Base-by-base conservation (phyloP, 1,140 invertebrate genomes). In the Drosophila sucinea region DNA sequence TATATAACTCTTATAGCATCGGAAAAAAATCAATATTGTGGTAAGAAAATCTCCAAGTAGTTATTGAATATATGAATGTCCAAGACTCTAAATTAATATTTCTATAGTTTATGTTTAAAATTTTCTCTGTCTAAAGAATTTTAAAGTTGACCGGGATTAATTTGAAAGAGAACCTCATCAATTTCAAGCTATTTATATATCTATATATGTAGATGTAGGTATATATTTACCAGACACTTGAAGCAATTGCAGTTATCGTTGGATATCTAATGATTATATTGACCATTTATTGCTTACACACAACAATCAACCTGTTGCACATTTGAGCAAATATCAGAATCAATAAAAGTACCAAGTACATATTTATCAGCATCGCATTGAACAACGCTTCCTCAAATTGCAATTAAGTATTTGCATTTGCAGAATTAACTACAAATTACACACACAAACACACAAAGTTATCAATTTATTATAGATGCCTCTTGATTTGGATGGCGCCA, bases 351-450 rank as follows among this genome's bases (percentile, higher is more conserved):
- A 7, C 3, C 1, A 25, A 51, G n/a, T 1, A 44, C n/a, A 25
- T 47, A 25, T 27, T 51, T 51, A 27, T 27, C n/a, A 1, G 2
- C 3, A 23, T 47, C 27, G 23, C 4, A 44, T 40, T 63, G 61
- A 38, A 54, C 35, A 35, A 35, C 29, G 68, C 57, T 86, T 86
- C 79, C 79, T 85, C 63, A 67, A 70, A 55, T 58, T 60, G 72
- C 23, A 68, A 54, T 75, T 70, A 63, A 77, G 73, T 82, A 87
- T 86, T 87, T 87, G 72, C 79, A 73, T 87, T 70, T n/a, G n/a
- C n/a, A 47, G 58, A 55, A 25, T 32, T 44, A 38, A 35, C 7
- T 2, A 8, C 7, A 41, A 30, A 47, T 47, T 41, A 41, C 11
- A 8, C 23, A 11, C 17, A 8, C 3, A 35, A 35, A 4, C 40